Percentiles rank a stretch among this genome's conserved stretches.
These are phyloP conservation scores for Syritta pipiens DNA, from an alignment of 2,888 invertebrate species.

Conservation along the genomic window DNA sequence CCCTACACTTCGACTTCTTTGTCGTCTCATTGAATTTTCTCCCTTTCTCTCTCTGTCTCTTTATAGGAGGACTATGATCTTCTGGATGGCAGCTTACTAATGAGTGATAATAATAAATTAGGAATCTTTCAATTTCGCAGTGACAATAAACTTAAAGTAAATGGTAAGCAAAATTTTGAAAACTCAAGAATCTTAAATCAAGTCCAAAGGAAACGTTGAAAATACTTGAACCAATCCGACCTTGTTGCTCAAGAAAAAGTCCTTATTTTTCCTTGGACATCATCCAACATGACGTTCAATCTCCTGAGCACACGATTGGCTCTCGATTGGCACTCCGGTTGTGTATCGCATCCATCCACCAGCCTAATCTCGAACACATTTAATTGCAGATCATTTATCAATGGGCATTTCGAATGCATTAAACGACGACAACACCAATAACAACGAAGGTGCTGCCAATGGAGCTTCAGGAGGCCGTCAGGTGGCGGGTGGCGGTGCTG, in stretches of 20 bases:
- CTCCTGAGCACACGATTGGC: conserved; percentile 7
- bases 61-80: conserved; percentile 79
- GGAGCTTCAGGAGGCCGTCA: conserved; percentile 50
- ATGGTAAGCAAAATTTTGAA: conserved; percentile 75
- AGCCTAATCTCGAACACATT: too few relatives aligned
- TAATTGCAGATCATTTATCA: conserved; percentile 69
- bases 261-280: too few relatives aligned
- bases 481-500: conserved; percentile 50
- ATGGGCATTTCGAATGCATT: conserved; percentile 69
- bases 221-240: background rate
- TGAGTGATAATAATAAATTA: conserved; percentile 79
- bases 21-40: background rate
- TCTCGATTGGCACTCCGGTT: background rate
- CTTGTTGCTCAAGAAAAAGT: too few relatives aligned
- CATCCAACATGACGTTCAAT: too few relatives aligned
- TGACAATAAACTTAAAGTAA: conserved; percentile 79
- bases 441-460: conserved; percentile 65
- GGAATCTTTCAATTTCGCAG: conserved; percentile 78
- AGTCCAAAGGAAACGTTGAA: background rate
- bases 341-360: background rate
- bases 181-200: background rate
- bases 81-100: conserved; percentile 76
- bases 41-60: background rate
- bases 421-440: conserved; percentile 69
- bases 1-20: background rate